Evolutionary conservation across 2,888 invertebrate species (phyloP).

Genomic region (Pocota personata): DNA sequence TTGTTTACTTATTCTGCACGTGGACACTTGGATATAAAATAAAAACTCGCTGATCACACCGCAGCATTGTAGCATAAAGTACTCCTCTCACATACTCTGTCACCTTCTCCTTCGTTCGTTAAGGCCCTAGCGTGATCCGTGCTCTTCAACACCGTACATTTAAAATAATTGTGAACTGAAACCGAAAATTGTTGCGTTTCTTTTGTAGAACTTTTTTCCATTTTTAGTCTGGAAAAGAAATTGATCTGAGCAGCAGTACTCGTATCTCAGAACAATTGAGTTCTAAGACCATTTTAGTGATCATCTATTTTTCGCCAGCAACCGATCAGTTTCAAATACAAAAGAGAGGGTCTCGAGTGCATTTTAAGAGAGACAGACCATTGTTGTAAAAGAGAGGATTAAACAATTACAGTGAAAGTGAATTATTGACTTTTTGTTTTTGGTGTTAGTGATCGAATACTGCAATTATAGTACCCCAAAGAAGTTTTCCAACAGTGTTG

Average conservation of each 20-base stretch:
- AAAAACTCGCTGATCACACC: slow-evolving; percentile 45
- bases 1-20: slow-evolving; percentile 63
- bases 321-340: not conserved
- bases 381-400: slow-evolving; percentile 12
- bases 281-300: slow-evolving; percentile 28
- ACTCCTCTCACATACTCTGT: slow-evolving; percentile 46
- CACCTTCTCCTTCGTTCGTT: slow-evolving; percentile 63
- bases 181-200: slow-evolving; percentile 50
- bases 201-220: slow-evolving; percentile 24
- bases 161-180: slow-evolving; percentile 47
- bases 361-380: slow-evolving; percentile 27
- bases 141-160: slow-evolving; percentile 20
- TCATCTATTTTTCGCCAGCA: not conserved
- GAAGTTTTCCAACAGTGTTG: not conserved
- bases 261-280: slow-evolving; percentile 35
- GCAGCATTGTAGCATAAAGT: slow-evolving; percentile 27
- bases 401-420: slow-evolving; percentile 62
- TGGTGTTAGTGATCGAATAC: not conserved
- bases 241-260: slow-evolving; percentile 57
- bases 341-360: slow-evolving; percentile 29
- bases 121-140: slow-evolving; percentile 28
- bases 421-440: not conserved
- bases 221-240: slow-evolving; percentile 62
- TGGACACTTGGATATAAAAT: slow-evolving; percentile 63
- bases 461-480: no score